These are phyloP conservation scores for Plotosus lineatus DNA, from an alignment of 2,113 vertebrate species.

Conservation along the genomic window DNA sequence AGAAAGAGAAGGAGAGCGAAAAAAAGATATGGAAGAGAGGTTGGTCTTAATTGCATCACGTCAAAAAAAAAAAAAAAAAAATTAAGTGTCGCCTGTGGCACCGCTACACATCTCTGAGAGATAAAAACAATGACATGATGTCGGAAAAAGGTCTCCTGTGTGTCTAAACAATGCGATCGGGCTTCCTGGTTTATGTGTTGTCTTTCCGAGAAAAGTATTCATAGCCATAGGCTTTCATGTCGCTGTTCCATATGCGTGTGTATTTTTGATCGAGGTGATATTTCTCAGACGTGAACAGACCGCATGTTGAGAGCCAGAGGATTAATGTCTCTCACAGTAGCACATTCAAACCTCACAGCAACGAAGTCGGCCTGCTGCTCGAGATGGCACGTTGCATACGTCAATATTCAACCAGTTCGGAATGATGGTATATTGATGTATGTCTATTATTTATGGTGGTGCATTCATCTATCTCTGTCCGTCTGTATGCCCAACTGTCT, in stretches of 20 bases:
- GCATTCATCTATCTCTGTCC: neutral
- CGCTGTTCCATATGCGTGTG: conserved; percentile 40
- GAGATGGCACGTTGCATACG: neutral
- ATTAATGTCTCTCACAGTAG: conserved; percentile 22
- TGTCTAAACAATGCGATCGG: conserved; percentile 50
- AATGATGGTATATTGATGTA: neutral
- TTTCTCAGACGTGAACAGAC: conserved; percentile 55
- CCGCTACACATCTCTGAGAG: conserved; percentile 54
- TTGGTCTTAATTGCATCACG: conserved; percentile 64
- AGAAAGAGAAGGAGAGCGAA: conserved; percentile 45
- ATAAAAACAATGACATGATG: conserved; percentile 39
- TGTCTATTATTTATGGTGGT: neutral
- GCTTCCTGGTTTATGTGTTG: conserved; percentile 54
- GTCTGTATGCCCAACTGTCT: neutral
- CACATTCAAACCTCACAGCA: neutral
- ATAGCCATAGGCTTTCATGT: conserved; percentile 58
- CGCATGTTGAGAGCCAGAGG: conserved; percentile 42
- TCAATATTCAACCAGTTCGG: neutral
- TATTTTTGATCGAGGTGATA: conserved; percentile 45
- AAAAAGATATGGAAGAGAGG: conserved; percentile 16
- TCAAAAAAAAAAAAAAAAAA: conserved; percentile 58
- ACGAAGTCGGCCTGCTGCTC: neutral
- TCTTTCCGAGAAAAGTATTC: conserved; percentile 56
- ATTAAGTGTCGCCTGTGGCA: conserved; percentile 52
- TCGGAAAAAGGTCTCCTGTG: conserved; percentile 48